phyloP scores from a whole-genome alignment of 35 echinoderm and acorn worm genomes.

The Lytechinus pictus region DNA sequence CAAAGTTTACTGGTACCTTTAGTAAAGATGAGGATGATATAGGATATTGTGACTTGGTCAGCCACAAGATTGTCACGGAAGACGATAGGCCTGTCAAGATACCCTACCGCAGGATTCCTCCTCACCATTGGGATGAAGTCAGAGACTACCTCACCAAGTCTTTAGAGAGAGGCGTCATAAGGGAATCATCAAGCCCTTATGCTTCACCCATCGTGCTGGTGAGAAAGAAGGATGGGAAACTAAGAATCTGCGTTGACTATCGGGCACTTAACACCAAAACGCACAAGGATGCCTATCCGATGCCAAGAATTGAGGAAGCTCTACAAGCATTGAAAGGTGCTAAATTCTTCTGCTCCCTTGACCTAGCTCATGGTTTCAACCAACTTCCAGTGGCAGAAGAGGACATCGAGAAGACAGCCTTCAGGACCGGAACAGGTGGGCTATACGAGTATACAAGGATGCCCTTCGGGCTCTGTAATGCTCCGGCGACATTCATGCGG shows the following conservation, averaged over 20 bases:
- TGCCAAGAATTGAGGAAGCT: slow-evolving; percentile 48
- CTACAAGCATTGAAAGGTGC: slow-evolving; percentile 45
- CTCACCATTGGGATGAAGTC: slow-evolving; percentile 50
- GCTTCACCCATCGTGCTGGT: too few species aligned
- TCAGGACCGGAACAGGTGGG: neutral
- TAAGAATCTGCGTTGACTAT: too few species aligned
- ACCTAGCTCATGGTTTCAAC: slow-evolving; percentile 56
- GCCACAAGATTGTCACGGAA: neutral
- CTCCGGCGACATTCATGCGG: slow-evolving; percentile 58
- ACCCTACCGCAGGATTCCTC: slow-evolving; percentile 30
- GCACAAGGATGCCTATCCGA: too few species aligned
- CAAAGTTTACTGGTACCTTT: neutral
- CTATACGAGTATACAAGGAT: slow-evolving; percentile 57
- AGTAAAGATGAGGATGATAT: slow-evolving; percentile 46
- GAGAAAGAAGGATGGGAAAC: too few species aligned
- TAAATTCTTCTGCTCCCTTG: slow-evolving; percentile 29
- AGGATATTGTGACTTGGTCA: slow-evolving; percentile 1
- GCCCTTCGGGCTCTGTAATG: slow-evolving; percentile 66
- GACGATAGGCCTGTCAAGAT: slow-evolving; percentile 28
- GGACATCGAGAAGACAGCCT: slow-evolving; percentile 58
- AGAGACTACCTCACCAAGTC: slow-evolving; percentile 13
- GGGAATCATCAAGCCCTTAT: too few species aligned
- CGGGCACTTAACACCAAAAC: too few species aligned
- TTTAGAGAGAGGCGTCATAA: neutral
- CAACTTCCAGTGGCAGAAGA: slow-evolving; percentile 24